A percentile compares a stretch with the other conserved stretches of the same genome.
Conservation (phyloP, 2,113 vertebrate genomes). For the Bufo bufo region DNA sequence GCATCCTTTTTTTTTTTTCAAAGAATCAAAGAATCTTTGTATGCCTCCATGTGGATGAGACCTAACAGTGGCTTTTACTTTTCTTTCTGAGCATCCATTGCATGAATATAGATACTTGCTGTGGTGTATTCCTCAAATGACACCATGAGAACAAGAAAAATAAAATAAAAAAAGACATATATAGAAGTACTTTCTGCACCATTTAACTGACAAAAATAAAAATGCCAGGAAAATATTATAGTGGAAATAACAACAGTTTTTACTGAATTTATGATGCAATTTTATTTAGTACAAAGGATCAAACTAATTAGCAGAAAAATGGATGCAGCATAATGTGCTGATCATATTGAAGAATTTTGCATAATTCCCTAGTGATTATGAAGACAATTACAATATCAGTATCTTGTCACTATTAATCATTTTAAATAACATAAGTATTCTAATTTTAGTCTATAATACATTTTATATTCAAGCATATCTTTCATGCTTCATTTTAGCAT, state of each 20-base stretch:
- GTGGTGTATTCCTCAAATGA: neutral
- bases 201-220: neutral
- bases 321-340: slow-evolving; percentile 64
- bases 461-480: slow-evolving; percentile 48
- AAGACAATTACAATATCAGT: slow-evolving; percentile 64
- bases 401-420: slow-evolving; percentile 63
- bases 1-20: too few relatives aligned
- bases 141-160: neutral
- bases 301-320: slow-evolving; percentile 64
- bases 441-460: slow-evolving; percentile 60
- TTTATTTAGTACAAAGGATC: slow-evolving; percentile 58
- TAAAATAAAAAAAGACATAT: neutral
- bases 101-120: too few relatives aligned
- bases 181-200: neutral
- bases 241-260: slow-evolving; percentile 1
- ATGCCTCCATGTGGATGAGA: too few relatives aligned
- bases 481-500: neutral
- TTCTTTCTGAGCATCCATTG: neutral
- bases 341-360: slow-evolving; percentile 64
- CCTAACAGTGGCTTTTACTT: too few relatives aligned
- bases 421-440: slow-evolving; percentile 60
- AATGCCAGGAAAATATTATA: neutral
- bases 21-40: too few relatives aligned
- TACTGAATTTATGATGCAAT: neutral
- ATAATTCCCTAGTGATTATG: slow-evolving; percentile 61